Percentiles rank a stretch among this genome's conserved stretches.
Evolutionary conservation across 2,113 vertebrate genomes (phyloP).

Genomic region (Malurus cyaneus): DNA sequence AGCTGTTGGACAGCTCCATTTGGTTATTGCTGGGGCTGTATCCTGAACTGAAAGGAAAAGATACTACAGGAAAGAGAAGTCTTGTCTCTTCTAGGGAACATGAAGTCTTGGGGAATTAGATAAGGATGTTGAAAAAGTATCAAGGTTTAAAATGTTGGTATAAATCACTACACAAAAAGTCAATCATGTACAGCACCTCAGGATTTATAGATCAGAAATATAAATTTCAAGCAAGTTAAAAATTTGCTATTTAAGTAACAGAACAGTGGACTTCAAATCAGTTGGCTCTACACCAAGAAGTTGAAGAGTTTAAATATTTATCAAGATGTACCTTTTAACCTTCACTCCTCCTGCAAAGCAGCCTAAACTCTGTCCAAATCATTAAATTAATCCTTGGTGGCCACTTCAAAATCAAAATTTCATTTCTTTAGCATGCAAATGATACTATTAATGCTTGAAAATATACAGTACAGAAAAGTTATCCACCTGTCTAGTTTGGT

Average conservation of each 20-base stretch:
- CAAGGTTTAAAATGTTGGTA: constrained; percentile 19
- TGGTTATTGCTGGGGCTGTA: background rate
- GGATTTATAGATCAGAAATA: constrained; percentile 26
- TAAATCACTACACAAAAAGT: constrained; percentile 14
- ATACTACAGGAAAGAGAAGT: background rate
- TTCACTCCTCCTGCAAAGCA: constrained; percentile 59
- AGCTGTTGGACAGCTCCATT: background rate
- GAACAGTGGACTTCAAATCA: constrained; percentile 19
- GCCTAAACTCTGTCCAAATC: constrained; percentile 64
- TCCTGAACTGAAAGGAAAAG: background rate
- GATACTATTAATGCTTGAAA: constrained; percentile 60
- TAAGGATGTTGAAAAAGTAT: background rate
- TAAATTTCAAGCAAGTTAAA: constrained; percentile 39
- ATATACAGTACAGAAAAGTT: constrained; percentile 18
- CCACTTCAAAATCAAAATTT: constrained; percentile 66
- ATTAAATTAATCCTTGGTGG: constrained; percentile 76
- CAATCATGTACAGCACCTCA: constrained; percentile 1
- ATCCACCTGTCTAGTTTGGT: constrained; percentile 33
- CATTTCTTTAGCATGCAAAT: constrained; percentile 71
- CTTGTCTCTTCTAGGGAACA: background rate
- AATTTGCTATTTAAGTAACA: background rate
- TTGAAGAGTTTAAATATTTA: constrained; percentile 77
- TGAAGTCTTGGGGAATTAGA: background rate
- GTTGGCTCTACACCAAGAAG: constrained; percentile 32
- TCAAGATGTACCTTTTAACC: constrained; percentile 74